phyloP scores from a whole-genome alignment of 2,888 invertebrate genomes.

The Rhaphigaster nebulosa region DNA sequence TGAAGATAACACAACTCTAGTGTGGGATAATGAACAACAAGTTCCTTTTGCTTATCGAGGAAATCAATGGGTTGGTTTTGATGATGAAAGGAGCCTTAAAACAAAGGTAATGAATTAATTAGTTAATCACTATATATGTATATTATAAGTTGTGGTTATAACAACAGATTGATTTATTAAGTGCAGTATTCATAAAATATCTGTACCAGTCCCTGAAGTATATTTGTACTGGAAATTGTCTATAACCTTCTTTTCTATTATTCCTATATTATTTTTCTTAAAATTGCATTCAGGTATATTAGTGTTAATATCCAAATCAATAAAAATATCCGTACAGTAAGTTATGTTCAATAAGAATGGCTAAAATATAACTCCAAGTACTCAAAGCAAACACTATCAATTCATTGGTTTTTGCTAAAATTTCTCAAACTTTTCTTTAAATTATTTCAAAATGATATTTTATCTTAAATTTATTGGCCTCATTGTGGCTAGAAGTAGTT shows the following conservation, averaged over 20 bases:
- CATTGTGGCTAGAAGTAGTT: not conserved
- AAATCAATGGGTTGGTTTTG: conserved; percentile 95
- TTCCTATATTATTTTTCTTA: too few species aligned
- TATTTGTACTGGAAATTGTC: too few species aligned
- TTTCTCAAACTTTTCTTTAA: not conserved
- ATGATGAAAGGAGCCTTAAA: conserved; percentile 91
- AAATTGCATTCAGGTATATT: too few species aligned
- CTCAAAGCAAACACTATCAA: not conserved
- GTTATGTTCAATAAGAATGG: too few species aligned
- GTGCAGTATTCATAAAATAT: too few species aligned
- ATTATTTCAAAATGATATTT: not conserved
- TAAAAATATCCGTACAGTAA: too few species aligned
- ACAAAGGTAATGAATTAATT: conserved; percentile 78
- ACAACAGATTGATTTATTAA: too few species aligned
- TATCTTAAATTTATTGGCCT: not conserved
- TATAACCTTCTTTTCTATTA: too few species aligned
- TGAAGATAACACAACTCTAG: conserved; percentile 90
- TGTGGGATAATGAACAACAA: conserved; percentile 96
- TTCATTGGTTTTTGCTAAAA: not conserved
- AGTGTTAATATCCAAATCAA: too few species aligned
- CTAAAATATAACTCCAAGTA: too few species aligned
- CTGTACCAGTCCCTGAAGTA: too few species aligned
- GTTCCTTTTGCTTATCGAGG: conserved; percentile 93
- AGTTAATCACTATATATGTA: not conserved
- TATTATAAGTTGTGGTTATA: not conserved